phyloP scores from a whole-genome alignment of 2,113 vertebrate genomes.

The Dolichotis patagonum region DNA sequence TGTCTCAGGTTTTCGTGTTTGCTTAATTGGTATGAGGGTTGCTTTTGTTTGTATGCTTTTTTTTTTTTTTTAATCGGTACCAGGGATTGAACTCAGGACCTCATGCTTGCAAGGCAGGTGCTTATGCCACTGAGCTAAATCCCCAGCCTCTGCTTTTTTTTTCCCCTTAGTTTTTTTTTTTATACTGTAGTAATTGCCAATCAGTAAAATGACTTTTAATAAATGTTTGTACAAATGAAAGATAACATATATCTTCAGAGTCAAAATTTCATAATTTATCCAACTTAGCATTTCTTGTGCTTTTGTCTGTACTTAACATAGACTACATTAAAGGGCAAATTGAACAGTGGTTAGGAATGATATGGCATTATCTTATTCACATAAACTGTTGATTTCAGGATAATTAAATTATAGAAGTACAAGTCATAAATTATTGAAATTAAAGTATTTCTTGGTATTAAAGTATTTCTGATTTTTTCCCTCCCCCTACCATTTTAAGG shows the following conservation, averaged over 20 bases:
- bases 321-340: background rate
- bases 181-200: background rate
- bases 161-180: constrained; percentile 30
- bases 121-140: too few relatives aligned
- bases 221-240: constrained; percentile 1
- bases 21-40: background rate
- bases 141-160: too few relatives aligned
- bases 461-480: constrained; percentile 43
- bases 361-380: background rate
- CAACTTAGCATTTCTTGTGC: background rate
- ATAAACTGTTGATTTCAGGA: constrained; percentile 58
- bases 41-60: too few relatives aligned
- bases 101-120: too few relatives aligned
- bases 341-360: background rate
- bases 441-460: constrained; percentile 24
- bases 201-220: constrained; percentile 15
- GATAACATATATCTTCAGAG: constrained; percentile 1
- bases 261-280: constrained; percentile 42
- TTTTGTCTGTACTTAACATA: constrained; percentile 19
- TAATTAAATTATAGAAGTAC: constrained; percentile 20
- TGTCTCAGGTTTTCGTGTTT: constrained; percentile 4
- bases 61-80: too few relatives aligned
- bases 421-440: constrained; percentile 7
- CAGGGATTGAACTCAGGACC: too few relatives aligned
- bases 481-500: constrained; percentile 85